Evolutionary conservation across 2,797 vertebrate genomes (phyloP).

Genomic region (Chaetodon trifasciatus): DNA sequence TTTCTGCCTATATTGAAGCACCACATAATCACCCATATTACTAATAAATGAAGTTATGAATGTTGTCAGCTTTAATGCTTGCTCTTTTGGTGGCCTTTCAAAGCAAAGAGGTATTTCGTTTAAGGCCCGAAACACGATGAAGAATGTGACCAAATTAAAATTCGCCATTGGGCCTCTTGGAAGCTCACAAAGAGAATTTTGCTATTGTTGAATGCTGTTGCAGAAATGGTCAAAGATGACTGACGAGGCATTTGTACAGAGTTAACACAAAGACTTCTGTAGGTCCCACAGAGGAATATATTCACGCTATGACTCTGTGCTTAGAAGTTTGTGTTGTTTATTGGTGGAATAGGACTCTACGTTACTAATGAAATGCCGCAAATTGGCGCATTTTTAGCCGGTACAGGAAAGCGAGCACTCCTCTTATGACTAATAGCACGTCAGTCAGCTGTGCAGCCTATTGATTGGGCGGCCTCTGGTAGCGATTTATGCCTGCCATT

Average conservation of each 20-base stretch:
- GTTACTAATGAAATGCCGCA: slow-evolving; percentile 28
- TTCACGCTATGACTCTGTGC: not conserved
- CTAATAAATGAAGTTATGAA: slow-evolving; percentile 23
- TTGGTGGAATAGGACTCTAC: not conserved
- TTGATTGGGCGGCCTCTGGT: slow-evolving; percentile 80
- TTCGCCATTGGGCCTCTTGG: not conserved
- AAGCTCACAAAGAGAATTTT: not conserved
- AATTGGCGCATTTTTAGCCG: slow-evolving; percentile 54
- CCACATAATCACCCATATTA: slow-evolving; percentile 22
- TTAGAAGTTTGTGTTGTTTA: not conserved
- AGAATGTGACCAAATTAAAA: slow-evolving; percentile 27
- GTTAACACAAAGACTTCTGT: not conserved
- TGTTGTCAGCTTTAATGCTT: slow-evolving; percentile 22
- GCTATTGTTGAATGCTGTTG: not conserved
- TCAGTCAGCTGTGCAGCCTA: slow-evolving; percentile 75
- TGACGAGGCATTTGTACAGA: slow-evolving; percentile 8
- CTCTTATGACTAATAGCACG: slow-evolving; percentile 78
- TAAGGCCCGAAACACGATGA: slow-evolving; percentile 13
- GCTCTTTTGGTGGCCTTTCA: slow-evolving; percentile 40
- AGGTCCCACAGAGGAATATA: not conserved
- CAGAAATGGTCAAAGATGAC: not conserved
- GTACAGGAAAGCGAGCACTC: slow-evolving; percentile 52
- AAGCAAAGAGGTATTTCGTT: slow-evolving; percentile 26
- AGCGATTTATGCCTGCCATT: slow-evolving; percentile 82
- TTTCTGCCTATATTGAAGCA: not conserved